Evolutionary conservation across 2,797 vertebrate species (phyloP).

Genomic region (Pipistrellus kuhlii): DNA sequence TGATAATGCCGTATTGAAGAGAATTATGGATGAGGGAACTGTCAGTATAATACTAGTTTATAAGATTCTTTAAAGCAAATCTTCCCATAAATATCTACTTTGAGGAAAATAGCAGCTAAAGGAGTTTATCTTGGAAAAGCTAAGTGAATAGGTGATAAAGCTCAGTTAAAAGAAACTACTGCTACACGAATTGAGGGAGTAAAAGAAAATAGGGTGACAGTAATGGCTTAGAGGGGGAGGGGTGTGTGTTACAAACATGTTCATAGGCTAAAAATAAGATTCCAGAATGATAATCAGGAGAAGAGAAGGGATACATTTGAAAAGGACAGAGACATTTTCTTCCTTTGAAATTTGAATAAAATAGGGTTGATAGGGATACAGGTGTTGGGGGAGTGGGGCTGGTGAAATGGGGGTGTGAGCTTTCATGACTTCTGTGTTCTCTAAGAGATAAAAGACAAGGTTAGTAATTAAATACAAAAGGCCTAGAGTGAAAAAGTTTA

Average conservation of each 20-base stretch:
- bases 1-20: neutral
- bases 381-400: neutral
- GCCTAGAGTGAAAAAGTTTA: neutral
- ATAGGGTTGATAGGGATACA: neutral
- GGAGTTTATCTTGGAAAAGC: neutral
- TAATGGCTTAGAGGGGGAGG: neutral
- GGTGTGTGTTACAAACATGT: neutral
- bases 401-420: fast-evolving
- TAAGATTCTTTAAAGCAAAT: slow-evolving; percentile 4
- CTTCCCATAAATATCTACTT: neutral
- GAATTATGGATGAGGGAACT: neutral
- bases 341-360: neutral
- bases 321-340: neutral
- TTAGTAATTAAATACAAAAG: neutral
- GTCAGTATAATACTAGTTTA: neutral
- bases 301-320: neutral
- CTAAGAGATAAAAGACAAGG: slow-evolving; percentile 10
- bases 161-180: neutral
- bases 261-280: neutral
- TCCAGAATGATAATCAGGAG: neutral
- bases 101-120: neutral
- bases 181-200: neutral
- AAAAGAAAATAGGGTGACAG: neutral
- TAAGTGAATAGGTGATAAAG: neutral
- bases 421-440: neutral